Percentiles rank a stretch among this genome's conserved stretches.
Conservation (phyloP, 2,888 invertebrate species). For the Drosophila flavopinicola region DNA sequence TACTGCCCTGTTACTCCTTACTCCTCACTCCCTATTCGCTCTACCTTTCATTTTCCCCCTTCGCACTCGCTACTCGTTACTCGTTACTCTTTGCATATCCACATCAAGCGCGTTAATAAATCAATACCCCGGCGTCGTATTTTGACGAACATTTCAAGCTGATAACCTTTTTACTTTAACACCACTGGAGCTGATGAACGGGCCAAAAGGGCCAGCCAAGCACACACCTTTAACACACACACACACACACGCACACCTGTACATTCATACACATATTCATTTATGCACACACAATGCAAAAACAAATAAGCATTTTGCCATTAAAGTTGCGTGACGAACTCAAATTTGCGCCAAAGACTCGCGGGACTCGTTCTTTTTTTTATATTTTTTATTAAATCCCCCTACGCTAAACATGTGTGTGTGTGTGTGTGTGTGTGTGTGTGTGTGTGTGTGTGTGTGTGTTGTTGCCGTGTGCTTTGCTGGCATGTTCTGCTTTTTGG, state of each 20-base stretch:
- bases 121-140: conserved; percentile 69
- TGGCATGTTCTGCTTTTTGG: conserved; percentile 34
- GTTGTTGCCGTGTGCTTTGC: conserved; percentile 35
- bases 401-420: conserved; percentile 8
- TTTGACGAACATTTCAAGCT: conserved; percentile 72
- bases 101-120: conserved; percentile 62
- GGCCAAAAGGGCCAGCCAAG: conserved; percentile 30
- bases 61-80: neutral
- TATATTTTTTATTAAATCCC: conserved; percentile 33
- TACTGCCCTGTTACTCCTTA: too few relatives aligned
- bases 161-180: conserved; percentile 76
- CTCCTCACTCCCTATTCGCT: neutral
- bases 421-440: conserved; percentile 11
- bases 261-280: conserved; percentile 7
- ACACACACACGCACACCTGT: neutral
- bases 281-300: conserved; percentile 46
- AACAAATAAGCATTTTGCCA: conserved; percentile 71
- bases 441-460: conserved; percentile 41
- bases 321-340: conserved; percentile 78
- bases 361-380: conserved; percentile 57
- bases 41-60: too few relatives aligned
- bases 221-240: conserved; percentile 32
- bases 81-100: conserved; percentile 22
- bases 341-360: conserved; percentile 75
- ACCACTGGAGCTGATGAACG: conserved; percentile 36